phyloP scores from a whole-genome alignment of 1,140 invertebrate species.

The Acromyrmex charruanus region DNA sequence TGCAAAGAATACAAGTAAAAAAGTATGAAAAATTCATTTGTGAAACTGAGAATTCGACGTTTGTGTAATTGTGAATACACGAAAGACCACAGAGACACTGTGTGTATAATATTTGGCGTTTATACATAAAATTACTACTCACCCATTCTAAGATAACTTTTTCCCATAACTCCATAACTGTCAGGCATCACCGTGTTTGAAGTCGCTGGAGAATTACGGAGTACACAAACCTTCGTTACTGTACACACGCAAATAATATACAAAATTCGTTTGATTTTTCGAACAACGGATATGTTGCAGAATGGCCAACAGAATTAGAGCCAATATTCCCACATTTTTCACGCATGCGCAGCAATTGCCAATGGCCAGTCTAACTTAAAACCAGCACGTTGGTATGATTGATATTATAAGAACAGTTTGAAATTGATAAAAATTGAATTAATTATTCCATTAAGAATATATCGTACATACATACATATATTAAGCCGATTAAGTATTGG shows the following conservation, averaged over 20 bases:
- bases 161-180: slow-evolving; percentile 65
- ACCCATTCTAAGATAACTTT: slow-evolving; percentile 74
- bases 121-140: slow-evolving; percentile 23
- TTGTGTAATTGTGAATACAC: neutral
- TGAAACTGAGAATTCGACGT: neutral
- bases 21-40: neutral
- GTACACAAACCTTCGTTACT: neutral
- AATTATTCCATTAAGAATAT: no score
- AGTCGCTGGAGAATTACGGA: neutral
- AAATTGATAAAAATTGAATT: no score
- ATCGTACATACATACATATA: no score
- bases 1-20: neutral
- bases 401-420: no score
- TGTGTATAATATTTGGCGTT: neutral
- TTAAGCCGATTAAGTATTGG: no score
- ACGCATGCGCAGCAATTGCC: neutral
- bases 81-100: neutral
- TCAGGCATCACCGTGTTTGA: neutral
- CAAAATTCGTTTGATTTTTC: slow-evolving; percentile 72
- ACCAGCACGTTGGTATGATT: no score
- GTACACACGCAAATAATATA: slow-evolving; percentile 19
- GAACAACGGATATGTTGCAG: slow-evolving; percentile 42
- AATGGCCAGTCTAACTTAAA: no score
- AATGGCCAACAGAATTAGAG: neutral
- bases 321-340: neutral